phyloP scores from a whole-genome alignment of 2,888 invertebrate species.

The Spatulosminthurus flaviceps region DNA sequence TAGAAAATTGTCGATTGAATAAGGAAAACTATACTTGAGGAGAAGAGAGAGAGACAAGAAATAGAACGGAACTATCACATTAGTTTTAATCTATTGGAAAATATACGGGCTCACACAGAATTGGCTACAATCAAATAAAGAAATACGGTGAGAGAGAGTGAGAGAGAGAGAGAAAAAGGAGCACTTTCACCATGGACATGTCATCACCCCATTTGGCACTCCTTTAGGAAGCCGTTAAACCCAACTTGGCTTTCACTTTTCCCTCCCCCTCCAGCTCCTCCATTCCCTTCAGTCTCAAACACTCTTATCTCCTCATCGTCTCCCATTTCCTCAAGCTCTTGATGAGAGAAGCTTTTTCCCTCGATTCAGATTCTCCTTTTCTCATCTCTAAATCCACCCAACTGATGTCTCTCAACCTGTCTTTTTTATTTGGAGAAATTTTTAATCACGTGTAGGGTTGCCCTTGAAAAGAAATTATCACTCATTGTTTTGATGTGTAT shows the following conservation, averaged over 20 bases:
- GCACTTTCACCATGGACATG: not conserved
- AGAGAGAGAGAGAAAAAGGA: not conserved
- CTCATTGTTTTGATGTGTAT: no score
- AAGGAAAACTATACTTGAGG: not conserved
- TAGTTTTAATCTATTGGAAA: constrained; percentile 35
- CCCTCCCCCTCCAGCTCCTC: not conserved
- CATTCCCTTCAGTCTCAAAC: not conserved
- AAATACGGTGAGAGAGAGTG: constrained; percentile 5
- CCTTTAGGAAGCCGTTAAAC: constrained; percentile 9
- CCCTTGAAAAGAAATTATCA: no score
- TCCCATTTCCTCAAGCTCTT: no score
- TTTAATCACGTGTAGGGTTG: no score
- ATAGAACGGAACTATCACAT: constrained; percentile 20
- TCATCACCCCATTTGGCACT: constrained; percentile 18
- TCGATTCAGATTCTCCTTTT: no score
- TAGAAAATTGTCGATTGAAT: not conserved
- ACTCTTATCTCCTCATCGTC: no score
- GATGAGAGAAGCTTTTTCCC: no score
- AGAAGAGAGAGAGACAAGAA: constrained; percentile 6
- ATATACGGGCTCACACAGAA: constrained; percentile 15
- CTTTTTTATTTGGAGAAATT: no score
- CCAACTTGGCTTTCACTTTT: not conserved
- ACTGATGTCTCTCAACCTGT: no score
- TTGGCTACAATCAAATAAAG: constrained; percentile 30
- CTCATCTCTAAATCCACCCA: no score